These are phyloP conservation scores for Sorex araneus DNA, from an alignment of 2,113 vertebrate genomes.

Conservation along the genomic window DNA sequence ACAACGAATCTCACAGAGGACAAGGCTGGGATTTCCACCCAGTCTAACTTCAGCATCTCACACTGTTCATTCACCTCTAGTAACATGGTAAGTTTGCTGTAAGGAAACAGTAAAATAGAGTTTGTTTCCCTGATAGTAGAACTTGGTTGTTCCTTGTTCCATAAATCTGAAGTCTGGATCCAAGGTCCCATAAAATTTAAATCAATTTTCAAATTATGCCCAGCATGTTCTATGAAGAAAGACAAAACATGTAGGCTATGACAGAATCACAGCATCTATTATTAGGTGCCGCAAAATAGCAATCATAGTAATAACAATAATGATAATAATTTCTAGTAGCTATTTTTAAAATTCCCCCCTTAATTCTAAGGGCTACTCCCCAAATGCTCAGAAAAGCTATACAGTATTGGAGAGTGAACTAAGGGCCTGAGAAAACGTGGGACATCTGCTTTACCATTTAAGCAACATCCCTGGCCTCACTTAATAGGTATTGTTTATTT, in stretches of 20 bases:
- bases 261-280: constrained; percentile 22
- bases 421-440: too few relatives aligned
- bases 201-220: constrained; percentile 52
- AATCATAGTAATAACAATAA: not conserved
- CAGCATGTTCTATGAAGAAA: constrained; percentile 61
- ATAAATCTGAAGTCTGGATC: constrained; percentile 37
- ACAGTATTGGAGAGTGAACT: too few relatives aligned
- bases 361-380: too few relatives aligned
- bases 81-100: constrained; percentile 32
- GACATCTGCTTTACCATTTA: too few relatives aligned
- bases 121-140: constrained; percentile 28
- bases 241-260: not conserved
- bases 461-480: too few relatives aligned
- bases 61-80: constrained; percentile 29
- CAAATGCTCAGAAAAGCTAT: too few relatives aligned
- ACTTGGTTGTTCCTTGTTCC: constrained; percentile 34
- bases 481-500: too few relatives aligned
- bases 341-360: too few relatives aligned
- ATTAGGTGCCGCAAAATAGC: not conserved
- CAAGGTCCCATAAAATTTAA: constrained; percentile 40
- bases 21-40: not conserved
- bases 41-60: not conserved
- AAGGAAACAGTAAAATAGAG: constrained; percentile 31
- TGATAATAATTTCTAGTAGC: too few relatives aligned
- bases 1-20: not conserved